Percentiles rank a stretch among this genome's conserved stretches.
These are phyloP conservation scores for Macrosoma leucophasiata DNA, from an alignment of 2,888 invertebrate genomes.

Conservation along the genomic window DNA sequence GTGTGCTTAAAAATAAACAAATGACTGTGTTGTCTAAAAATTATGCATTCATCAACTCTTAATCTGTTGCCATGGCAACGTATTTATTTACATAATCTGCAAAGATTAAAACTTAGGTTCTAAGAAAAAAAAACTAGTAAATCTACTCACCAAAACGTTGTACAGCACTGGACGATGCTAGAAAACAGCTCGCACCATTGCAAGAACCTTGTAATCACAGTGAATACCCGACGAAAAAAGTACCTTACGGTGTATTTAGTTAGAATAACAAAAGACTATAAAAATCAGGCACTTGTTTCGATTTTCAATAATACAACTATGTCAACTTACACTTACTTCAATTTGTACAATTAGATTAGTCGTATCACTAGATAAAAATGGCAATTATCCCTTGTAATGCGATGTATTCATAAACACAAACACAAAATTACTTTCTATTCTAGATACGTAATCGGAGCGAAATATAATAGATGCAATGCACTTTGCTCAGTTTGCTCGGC, in stretches of 20 bases:
- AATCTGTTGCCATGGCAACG: too few species aligned
- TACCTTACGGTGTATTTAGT: slow-evolving; percentile 25
- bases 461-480: slow-evolving; percentile 12
- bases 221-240: slow-evolving; percentile 45
- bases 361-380: too few species aligned
- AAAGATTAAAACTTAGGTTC: too few species aligned
- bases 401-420: slow-evolving; percentile 21
- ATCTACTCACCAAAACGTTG: slow-evolving; percentile 63
- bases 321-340: too few species aligned
- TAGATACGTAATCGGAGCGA: slow-evolving; percentile 12
- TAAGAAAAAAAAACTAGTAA: too few species aligned
- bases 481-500: too few species aligned
- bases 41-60: too few species aligned
- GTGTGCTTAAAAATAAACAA: too few species aligned
- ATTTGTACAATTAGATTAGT: too few species aligned
- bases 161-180: slow-evolving; percentile 63
- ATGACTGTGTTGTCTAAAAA: too few species aligned
- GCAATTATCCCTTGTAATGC: slow-evolving; percentile 3
- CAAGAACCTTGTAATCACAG: slow-evolving; percentile 49
- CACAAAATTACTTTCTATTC: slow-evolving; percentile 24
- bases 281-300: slow-evolving; percentile 54
- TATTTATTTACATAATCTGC: too few species aligned
- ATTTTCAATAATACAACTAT: slow-evolving; percentile 33
- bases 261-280: slow-evolving; percentile 41
- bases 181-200: slow-evolving; percentile 72